These are phyloP conservation scores for Exaiptasia diaphana DNA, from an alignment of 64 coral and sea anemone genomes.

Conservation along the genomic window DNA sequence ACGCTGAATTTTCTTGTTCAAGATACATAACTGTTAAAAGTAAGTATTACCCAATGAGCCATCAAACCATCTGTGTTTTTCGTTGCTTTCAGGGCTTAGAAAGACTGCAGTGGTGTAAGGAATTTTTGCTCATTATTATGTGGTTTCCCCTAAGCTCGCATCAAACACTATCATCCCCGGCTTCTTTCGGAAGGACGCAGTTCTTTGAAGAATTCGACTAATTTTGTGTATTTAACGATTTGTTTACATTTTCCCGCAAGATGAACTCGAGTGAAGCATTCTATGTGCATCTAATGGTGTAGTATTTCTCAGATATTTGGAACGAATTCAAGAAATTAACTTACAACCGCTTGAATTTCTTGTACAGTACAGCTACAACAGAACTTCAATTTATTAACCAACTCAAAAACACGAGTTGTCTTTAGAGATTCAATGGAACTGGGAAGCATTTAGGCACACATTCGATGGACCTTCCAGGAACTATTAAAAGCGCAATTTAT, in stretches of 20 bases:
- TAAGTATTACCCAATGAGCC: slow-evolving; percentile 1
- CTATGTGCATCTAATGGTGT: neutral
- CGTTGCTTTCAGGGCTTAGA: neutral
- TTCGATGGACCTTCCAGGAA: too few relatives aligned
- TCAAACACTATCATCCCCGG: too few relatives aligned
- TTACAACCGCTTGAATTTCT: too few relatives aligned
- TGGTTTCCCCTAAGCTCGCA: slow-evolving; percentile 12
- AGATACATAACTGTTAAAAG: slow-evolving; percentile 1
- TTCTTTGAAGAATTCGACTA: neutral
- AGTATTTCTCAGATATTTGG: neutral
- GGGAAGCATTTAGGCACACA: too few relatives aligned
- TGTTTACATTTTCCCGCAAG: neutral
- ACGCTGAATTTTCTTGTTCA: neutral
- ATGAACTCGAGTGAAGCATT: neutral
- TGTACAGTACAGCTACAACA: too few relatives aligned
- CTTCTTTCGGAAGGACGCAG: neutral
- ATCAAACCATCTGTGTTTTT: neutral
- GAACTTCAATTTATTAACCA: too few relatives aligned
- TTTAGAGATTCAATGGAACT: too few relatives aligned
- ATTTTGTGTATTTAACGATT: neutral
- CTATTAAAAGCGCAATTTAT: too few relatives aligned
- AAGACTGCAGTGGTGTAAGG: neutral
- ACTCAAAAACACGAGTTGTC: too few relatives aligned
- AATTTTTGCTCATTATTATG: neutral
- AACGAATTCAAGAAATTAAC: slow-evolving; percentile 26